These are phyloP conservation scores for Hirtodrosophila cameraria DNA, from an alignment of 2,888 invertebrate species.

Conservation along the genomic window DNA sequence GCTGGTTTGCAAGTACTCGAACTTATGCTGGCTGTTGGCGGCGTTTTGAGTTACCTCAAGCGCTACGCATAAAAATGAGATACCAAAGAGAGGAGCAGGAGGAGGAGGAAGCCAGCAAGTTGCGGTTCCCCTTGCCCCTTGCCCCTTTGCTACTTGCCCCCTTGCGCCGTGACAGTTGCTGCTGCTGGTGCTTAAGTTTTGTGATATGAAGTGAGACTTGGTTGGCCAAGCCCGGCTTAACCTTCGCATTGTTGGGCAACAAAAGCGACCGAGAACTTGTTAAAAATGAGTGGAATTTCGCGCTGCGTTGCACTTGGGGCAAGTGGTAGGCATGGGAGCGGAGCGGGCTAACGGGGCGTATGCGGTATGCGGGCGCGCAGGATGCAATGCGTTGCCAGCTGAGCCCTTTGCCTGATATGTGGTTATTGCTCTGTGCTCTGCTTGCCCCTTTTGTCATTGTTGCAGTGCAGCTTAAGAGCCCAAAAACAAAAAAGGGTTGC, in stretches of 20 bases:
- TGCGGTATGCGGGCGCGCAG: slow-evolving; percentile 48
- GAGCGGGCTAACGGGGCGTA: slow-evolving; percentile 1
- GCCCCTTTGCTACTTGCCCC: background rate
- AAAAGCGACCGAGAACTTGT: slow-evolving; percentile 75
- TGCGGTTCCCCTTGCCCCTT: background rate
- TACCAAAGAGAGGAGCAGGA: slow-evolving; percentile 3
- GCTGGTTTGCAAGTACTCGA: slow-evolving; percentile 37
- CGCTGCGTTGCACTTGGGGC: slow-evolving; percentile 76
- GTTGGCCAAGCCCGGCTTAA: slow-evolving; percentile 41
- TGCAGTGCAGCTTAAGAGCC: slow-evolving; percentile 53
- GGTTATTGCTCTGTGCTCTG: slow-evolving; percentile 37
- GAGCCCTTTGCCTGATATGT: slow-evolving; percentile 52
- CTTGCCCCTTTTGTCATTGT: slow-evolving; percentile 40
- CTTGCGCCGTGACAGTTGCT: too few species aligned
- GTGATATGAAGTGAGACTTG: slow-evolving; percentile 62
- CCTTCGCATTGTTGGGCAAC: slow-evolving; percentile 76
- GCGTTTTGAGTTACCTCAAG: slow-evolving; percentile 71
- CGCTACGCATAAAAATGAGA: slow-evolving; percentile 57
- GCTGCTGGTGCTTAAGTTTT: slow-evolving; percentile 41
- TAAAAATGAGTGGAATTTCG: slow-evolving; percentile 81
- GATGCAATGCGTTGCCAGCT: slow-evolving; percentile 62
- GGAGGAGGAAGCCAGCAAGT: slow-evolving; percentile 34
- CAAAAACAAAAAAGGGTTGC: slow-evolving; percentile 57
- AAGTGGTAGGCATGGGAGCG: slow-evolving; percentile 3
- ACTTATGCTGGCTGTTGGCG: slow-evolving; percentile 54